A percentile compares a stretch with the other conserved stretches of the same genome.
These are phyloP conservation scores for Platerodrilus igneus DNA, from an alignment of 2,888 invertebrate species.

Conservation along the genomic window DNA sequence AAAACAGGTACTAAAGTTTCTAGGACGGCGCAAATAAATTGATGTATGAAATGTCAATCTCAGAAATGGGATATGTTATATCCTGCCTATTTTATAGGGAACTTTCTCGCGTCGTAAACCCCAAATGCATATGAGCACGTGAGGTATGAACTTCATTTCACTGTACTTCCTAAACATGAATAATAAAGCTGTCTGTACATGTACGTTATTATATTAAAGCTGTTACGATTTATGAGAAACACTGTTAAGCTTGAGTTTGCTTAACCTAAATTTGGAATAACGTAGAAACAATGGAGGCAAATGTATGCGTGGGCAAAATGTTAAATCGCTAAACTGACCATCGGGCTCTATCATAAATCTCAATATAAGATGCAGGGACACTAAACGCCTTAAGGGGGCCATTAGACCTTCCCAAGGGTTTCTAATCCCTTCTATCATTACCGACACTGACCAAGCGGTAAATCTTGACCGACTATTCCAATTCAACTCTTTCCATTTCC, in stretches of 20 bases:
- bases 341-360: conserved; percentile 37
- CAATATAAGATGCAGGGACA: conserved; percentile 40
- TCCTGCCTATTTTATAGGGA: conserved; percentile 36
- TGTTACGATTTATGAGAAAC: conserved; percentile 6
- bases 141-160: conserved; percentile 21
- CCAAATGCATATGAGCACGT: conserved; percentile 17
- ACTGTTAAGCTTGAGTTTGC: too few relatives aligned
- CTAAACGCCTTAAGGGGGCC: conserved; percentile 25
- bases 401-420: conserved; percentile 26
- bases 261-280: too few relatives aligned
- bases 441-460: conserved; percentile 27
- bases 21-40: conserved; percentile 35
- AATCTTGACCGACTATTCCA: conserved; percentile 25
- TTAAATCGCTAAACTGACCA: conserved; percentile 37
- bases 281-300: conserved; percentile 15
- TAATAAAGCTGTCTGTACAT: conserved; percentile 4
- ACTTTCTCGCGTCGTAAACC: conserved; percentile 31
- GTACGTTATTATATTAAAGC: not conserved
- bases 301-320: conserved; percentile 15
- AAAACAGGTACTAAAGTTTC: conserved; percentile 28
- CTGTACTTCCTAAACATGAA: conserved; percentile 9
- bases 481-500: conserved; percentile 13
- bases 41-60: conserved; percentile 42
- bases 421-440: conserved; percentile 31
- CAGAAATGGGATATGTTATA: conserved; percentile 37